A percentile compares a stretch with the other conserved stretches of the same genome.
These are phyloP conservation scores for Cepaea nemoralis DNA, from an alignment of 1,140 invertebrate species.

Conservation along the genomic window DNA sequence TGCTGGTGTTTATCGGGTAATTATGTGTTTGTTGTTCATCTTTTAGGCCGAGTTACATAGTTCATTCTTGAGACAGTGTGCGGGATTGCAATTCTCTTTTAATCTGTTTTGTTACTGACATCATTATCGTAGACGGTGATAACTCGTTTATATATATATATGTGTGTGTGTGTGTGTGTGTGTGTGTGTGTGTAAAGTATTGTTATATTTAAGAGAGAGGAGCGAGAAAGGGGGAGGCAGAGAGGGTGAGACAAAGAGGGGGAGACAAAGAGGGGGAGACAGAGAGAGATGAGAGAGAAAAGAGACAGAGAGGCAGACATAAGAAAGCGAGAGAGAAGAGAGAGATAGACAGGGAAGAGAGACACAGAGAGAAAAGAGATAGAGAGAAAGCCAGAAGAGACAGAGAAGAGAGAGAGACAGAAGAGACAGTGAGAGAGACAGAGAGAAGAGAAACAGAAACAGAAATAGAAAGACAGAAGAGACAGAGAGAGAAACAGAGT, in stretches of 20 bases:
- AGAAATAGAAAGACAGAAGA: constrained; percentile 14
- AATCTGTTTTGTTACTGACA: no score
- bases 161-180: no score
- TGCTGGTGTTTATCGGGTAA: no score
- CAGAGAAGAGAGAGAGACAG: neutral
- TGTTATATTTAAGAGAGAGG: no score
- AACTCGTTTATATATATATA: no score
- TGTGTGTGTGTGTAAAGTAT: no score
- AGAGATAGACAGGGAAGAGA: neutral
- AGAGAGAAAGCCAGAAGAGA: neutral
- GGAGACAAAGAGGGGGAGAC: constrained; percentile 9
- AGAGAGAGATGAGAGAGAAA: neutral
- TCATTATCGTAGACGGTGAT: no score
- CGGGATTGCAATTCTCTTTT: no score
- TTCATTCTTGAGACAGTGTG: no score
- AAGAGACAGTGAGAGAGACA: neutral
- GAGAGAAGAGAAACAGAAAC: no score
- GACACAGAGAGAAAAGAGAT: neutral
- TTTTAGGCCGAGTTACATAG: no score
- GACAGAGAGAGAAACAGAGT: neutral
- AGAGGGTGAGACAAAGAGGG: constrained; percentile 18
- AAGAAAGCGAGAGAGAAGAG: neutral
- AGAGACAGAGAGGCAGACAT: neutral
- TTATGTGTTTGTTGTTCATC: no score
- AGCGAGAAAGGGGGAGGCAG: constrained; percentile 22